phyloP scores from a whole-genome alignment of 1,140 invertebrate species.

The Dendrolimus punctatus region DNA sequence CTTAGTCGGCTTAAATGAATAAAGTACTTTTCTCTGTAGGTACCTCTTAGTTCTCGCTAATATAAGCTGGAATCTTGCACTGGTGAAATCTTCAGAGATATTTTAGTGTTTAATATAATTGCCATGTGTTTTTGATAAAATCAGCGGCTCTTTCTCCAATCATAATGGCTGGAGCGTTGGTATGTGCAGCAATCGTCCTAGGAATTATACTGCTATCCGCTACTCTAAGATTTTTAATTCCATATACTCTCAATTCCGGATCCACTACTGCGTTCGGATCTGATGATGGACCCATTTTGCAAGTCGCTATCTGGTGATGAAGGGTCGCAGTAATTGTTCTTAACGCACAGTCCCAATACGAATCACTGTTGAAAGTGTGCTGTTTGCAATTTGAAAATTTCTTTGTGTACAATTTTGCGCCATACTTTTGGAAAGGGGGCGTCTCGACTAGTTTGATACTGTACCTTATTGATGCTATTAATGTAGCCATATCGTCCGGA shows the following conservation, averaged over 20 bases:
- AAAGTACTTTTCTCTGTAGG: too few relatives aligned
- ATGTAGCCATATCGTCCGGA: slow-evolving; percentile 76
- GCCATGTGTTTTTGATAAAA: slow-evolving; percentile 80
- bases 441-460: slow-evolving; percentile 74
- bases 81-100: background rate
- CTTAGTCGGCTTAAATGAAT: too few relatives aligned
- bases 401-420: slow-evolving; percentile 69
- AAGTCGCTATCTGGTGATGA: slow-evolving; percentile 81
- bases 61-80: background rate
- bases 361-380: slow-evolving; percentile 72
- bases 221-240: slow-evolving; percentile 79
- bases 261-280: slow-evolving; percentile 84
- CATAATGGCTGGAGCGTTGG: slow-evolving; percentile 85
- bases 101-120: slow-evolving; percentile 13
- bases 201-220: slow-evolving; percentile 86
- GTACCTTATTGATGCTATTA: slow-evolving; percentile 79
- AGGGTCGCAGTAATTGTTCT: slow-evolving; percentile 75
- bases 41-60: background rate
- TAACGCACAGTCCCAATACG: slow-evolving; percentile 84
- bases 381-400: slow-evolving; percentile 75
- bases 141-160: slow-evolving; percentile 90
- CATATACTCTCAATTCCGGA: slow-evolving; percentile 79
- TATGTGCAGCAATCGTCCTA: slow-evolving; percentile 78
- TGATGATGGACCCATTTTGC: slow-evolving; percentile 81
- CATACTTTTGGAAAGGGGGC: slow-evolving; percentile 75